Evolutionary conservation across 1,140 invertebrate species (phyloP).

Genomic region (Caenorhabditis tropicalis): DNA sequence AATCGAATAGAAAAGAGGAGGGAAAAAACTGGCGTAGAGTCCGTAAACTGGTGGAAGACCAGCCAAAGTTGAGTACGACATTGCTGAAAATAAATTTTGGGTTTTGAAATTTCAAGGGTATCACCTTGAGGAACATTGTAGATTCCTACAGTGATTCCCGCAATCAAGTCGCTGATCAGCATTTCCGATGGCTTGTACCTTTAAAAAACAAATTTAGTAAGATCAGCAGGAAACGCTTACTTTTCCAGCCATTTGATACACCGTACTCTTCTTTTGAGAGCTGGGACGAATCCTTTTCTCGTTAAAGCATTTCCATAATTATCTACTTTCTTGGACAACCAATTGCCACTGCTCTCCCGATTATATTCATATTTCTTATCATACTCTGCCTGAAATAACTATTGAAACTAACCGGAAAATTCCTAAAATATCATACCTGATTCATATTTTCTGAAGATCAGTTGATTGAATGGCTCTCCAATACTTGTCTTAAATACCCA

Average conservation of each 20-base stretch:
- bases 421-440: neutral
- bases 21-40: constrained; percentile 74
- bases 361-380: neutral
- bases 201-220: too few relatives aligned
- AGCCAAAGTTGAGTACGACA: constrained; percentile 73
- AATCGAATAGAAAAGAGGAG: constrained; percentile 73
- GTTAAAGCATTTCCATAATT: neutral
- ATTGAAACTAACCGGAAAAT: too few relatives aligned
- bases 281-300: neutral
- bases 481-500: neutral
- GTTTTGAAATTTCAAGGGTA: neutral
- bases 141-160: constrained; percentile 41
- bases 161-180: constrained; percentile 5
- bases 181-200: too few relatives aligned
- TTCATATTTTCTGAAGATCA: neutral
- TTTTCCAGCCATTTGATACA: neutral
- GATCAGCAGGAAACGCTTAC: neutral
- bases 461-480: neutral
- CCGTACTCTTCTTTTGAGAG: neutral
- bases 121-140: constrained; percentile 54
- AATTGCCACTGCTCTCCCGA: neutral
- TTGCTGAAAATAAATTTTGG: constrained; percentile 51
- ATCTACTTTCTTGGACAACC: neutral
- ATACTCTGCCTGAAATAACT: neutral
- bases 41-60: constrained; percentile 73